Conservation (phyloP, 2,888 invertebrate species). For the Himalopsyche japonica region DNA sequence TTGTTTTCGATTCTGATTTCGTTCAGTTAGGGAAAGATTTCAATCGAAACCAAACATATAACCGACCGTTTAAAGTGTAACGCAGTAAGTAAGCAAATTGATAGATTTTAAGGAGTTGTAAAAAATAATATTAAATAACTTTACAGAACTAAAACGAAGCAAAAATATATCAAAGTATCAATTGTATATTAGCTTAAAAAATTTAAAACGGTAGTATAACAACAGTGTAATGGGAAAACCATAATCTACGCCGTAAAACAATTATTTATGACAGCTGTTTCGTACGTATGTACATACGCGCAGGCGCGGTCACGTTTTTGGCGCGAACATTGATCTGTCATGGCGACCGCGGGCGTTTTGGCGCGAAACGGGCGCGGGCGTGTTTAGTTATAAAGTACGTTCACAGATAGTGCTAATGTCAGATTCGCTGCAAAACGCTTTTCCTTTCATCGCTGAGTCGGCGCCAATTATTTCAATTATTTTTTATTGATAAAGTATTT, state of each 20-base stretch:
- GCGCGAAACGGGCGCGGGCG: conserved; percentile 25
- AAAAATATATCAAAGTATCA: no score
- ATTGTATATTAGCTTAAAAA: no score
- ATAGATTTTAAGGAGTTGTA: no score
- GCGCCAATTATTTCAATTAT: background rate
- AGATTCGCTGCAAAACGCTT: background rate
- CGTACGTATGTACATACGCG: background rate
- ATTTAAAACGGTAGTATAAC: background rate
- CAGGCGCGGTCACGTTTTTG: conserved; percentile 20
- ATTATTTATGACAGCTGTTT: conserved; percentile 10
- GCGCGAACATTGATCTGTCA: conserved; percentile 29
- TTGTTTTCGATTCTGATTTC: no score
- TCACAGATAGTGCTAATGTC: conserved; percentile 27
- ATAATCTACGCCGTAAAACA: background rate
- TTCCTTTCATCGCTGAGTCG: background rate
- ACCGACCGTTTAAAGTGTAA: no score
- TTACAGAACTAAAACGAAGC: no score
- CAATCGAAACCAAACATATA: no score
- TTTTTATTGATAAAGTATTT: no score
- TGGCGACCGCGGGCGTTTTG: conserved; percentile 27
- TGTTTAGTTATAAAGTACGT: background rate
- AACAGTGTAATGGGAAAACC: background rate
- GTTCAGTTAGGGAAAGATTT: no score
- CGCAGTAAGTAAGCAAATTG: no score
- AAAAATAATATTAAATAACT: no score